Base-by-base conservation (phyloP, 2,888 invertebrate genomes). In the Helicoverpa assulta region DNA sequence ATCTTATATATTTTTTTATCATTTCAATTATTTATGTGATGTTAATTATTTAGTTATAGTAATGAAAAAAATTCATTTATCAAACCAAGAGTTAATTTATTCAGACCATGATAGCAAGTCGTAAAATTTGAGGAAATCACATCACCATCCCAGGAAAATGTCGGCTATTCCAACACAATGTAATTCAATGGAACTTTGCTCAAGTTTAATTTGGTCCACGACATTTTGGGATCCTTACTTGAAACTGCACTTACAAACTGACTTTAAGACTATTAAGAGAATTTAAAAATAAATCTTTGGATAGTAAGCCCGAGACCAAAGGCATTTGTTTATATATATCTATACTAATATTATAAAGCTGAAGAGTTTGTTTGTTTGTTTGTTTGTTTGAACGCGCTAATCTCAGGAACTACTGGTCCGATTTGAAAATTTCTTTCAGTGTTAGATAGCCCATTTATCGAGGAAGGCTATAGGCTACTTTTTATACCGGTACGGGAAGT, bases 161-260 rank as follows among this genome's bases (percentile, higher is more conserved):
- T 65, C 72, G 79, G 74, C 82, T 79, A 78, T 85, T 88, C 78
- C 81, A 65, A 77, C 82, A 85, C 84, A 88, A 89, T 87, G 81
- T 89, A 85, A 84, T 88, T 87, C 87, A 88, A 89, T 89, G 83
- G 67, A 86, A 84, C 82, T 76, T 79, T 43, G 26, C 74, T 81
- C 64, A 85, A 88, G 85, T 89, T 86, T 81, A 86, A 87, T 89
- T 85, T 43, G 82, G 84, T 83, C 80, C 73, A 76, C 65, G 80
- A 72, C 73, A 70, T 53, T 80, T 80, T 40, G 62, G 56, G 72
- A 64, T 66, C 64, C 59, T 80, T 81, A 77, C 67, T 68, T n/a
- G 54, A 37, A 82, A 80, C 66, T 77, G 81, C 73, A 75, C 75
- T 81, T 82, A 33, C 18, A 51, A 73, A 71, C 59, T 67, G 73